These are phyloP conservation scores for Synaphobranchus kaupii DNA, from an alignment of 2,797 vertebrate genomes.

Conservation along the genomic window DNA sequence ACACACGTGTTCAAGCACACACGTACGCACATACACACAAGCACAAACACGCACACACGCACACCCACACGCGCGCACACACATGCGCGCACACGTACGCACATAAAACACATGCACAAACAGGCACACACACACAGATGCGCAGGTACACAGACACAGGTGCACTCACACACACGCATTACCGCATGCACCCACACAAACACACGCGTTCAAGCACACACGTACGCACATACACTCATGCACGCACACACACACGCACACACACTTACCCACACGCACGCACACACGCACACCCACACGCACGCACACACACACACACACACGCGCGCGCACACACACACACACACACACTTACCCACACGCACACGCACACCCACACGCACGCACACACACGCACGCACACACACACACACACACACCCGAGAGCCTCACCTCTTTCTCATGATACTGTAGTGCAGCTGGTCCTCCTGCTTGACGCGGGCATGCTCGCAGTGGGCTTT, in stretches of 20 bases:
- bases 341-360: no score
- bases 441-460: slow-evolving; percentile 89
- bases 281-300: no score
- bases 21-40: background rate
- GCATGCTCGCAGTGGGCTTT: slow-evolving; percentile 80
- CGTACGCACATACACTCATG: background rate
- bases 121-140: background rate
- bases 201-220: no score
- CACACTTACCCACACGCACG: background rate
- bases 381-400: background rate
- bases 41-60: background rate
- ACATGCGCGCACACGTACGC: no score
- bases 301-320: no score
- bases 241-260: background rate
- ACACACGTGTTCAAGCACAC: background rate
- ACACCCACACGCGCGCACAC: no score
- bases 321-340: no score
- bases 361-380: no score
- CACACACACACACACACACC: background rate
- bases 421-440: slow-evolving; percentile 86
- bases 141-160: no score
- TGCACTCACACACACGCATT: background rate
- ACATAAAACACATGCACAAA: no score
- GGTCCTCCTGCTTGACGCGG: slow-evolving; percentile 91
- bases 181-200: background rate